phyloP scores from a whole-genome alignment of 2,888 invertebrate genomes.

The Scaptomyza flava region DNA sequence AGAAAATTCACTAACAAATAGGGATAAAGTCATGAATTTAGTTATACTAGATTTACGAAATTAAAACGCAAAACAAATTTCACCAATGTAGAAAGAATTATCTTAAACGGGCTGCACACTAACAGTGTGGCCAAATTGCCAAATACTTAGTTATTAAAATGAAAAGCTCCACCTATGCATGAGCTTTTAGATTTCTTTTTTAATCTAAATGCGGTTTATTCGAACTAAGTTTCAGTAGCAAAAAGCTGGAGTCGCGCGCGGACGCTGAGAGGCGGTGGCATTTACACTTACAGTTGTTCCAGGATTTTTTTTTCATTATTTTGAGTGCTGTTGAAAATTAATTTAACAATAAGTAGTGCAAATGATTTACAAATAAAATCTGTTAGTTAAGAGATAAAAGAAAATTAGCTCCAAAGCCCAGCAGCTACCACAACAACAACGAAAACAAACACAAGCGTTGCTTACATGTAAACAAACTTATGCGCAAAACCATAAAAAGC shows the following conservation, averaged over 20 bases:
- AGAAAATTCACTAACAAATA: background rate
- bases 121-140: constrained; percentile 24
- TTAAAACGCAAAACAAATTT: background rate
- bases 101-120: background rate
- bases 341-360: background rate
- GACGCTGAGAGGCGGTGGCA: constrained; percentile 33
- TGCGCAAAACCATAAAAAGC: constrained; percentile 50
- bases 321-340: constrained; percentile 30
- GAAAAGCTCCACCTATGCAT: constrained; percentile 28
- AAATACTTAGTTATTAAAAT: constrained; percentile 1
- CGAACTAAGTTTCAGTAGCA: constrained; percentile 62
- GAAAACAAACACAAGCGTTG: constrained; percentile 23
- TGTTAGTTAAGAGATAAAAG: background rate
- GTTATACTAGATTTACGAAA: background rate
- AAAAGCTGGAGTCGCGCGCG: constrained; percentile 56
- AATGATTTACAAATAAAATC: constrained; percentile 1
- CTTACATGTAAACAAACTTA: constrained; percentile 55
- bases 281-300: constrained; percentile 16
- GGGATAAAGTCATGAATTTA: background rate
- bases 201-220: constrained; percentile 51
- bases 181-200: constrained; percentile 40
- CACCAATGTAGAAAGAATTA: background rate
- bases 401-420: constrained; percentile 9
- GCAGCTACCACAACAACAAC: constrained; percentile 6
- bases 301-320: constrained; percentile 20